Percentiles rank a stretch among this genome's conserved stretches.
phyloP scores from a whole-genome alignment of 1,140 invertebrate genomes.

The Aphis craccivora region DNA sequence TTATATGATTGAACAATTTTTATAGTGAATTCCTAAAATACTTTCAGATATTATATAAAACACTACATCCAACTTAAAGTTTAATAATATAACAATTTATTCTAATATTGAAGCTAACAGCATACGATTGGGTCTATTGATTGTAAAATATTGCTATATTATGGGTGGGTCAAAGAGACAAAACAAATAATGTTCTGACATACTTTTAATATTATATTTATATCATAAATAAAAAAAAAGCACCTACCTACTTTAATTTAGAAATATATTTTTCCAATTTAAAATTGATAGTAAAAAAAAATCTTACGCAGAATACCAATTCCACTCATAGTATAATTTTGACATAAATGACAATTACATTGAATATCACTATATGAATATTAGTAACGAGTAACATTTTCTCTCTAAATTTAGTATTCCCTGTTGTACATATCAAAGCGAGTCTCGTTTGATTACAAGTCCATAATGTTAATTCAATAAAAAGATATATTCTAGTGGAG shows the following conservation, averaged over 20 bases:
- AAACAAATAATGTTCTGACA: neutral
- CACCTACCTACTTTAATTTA: neutral
- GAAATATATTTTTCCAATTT: neutral
- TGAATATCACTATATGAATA: neutral
- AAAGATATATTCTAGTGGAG: neutral
- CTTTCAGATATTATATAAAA: neutral
- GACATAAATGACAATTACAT: neutral
- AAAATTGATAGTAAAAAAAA: neutral
- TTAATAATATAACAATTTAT: neutral
- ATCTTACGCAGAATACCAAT: neutral
- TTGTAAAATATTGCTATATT: too few species aligned
- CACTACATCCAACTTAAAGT: neutral
- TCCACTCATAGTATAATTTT: neutral
- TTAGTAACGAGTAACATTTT: neutral
- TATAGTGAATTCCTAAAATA: neutral
- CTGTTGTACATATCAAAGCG: neutral
- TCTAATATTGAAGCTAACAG: neutral
- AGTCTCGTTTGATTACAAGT: neutral
- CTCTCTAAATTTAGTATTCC: neutral
- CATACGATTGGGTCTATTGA: neutral
- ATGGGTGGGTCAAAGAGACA: neutral
- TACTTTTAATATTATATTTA: neutral
- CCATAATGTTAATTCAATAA: neutral
- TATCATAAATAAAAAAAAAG: neutral
- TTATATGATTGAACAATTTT: neutral